Base-by-base conservation (phyloP, 2,797 vertebrate species). In the Coregonus ussuriensis region DNA sequence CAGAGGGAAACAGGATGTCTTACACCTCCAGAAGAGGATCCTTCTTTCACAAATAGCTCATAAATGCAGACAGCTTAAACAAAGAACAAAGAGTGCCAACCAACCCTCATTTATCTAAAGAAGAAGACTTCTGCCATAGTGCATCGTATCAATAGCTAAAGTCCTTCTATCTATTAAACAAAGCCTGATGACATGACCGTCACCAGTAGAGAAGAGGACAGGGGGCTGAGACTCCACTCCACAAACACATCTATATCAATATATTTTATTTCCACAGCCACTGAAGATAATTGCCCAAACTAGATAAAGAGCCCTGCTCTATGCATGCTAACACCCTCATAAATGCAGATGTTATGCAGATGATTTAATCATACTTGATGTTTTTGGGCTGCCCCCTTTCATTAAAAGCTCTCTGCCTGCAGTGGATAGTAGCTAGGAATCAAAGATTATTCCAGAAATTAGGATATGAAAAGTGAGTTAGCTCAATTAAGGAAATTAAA, bases 401-500 rank as follows among this genome's bases (percentile, higher is more conserved):
- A 97, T 96, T 96, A 97, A 95, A 96, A 88, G 81, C 81, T 79
- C 63, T 62, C 47, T 88, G 88, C 84, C 91, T 92, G 91, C 93
- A 89, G 89, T 88, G 93, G 92, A 94, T 90, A 92, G 92, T 21
- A 62, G 59, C 21, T 11, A 91, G 92, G 93, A 96, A 93, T 95
- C 92, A 91, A 94, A 97, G 95, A 96, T 95, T 96, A 96, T 96
- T 96, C 91, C 77, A 93, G 94, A 95, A 98, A 98, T 96, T 95
- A 96, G 95, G 95, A 95, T 96, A 96, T 95, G 95, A 97, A 96
- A 97, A 96, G 94, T 94, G 94, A 85, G 94, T 96, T 96, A 96
- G 94, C 94, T 95, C 95, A 97, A 97, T 99, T 97, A 98, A 95
- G 95, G 93, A 97, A 98, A 99, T 98, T 95, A 95, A 97, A 99